Evolutionary conservation across 2,797 vertebrate species (phyloP).

Genomic region (Babyrousa celebensis): DNA sequence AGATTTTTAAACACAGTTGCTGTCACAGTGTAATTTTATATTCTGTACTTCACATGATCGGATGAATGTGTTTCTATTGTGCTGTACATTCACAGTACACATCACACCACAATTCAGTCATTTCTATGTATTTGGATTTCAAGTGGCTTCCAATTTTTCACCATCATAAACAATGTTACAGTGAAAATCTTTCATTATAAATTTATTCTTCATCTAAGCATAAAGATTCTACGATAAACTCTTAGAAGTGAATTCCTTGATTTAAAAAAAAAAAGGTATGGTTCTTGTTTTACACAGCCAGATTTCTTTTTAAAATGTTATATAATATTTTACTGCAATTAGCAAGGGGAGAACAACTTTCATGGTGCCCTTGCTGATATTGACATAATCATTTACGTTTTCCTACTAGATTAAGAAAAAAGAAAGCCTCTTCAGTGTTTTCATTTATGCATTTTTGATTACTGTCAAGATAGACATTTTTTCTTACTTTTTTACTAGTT

Average conservation of each 20-base stretch:
- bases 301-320: slow-evolving; percentile 48
- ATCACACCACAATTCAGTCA: background rate
- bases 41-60: background rate
- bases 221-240: background rate
- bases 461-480: background rate
- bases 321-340: background rate
- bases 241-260: background rate
- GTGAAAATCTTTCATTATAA: slow-evolving; percentile 46
- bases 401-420: slow-evolving; percentile 24
- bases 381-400: slow-evolving; percentile 42
- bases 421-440: background rate
- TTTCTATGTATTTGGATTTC: background rate
- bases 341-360: background rate
- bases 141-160: background rate
- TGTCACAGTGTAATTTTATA: background rate
- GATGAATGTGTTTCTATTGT: background rate
- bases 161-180: background rate
- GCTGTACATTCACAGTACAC: background rate
- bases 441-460: background rate
- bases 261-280: background rate
- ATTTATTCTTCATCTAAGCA: slow-evolving; percentile 3
- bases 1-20: background rate
- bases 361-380: background rate
- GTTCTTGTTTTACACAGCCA: background rate
- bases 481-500: background rate